Evolutionary conservation across 92 coral and sea anemone species (phyloP).

Genomic region (Parazoanthus swiftii): DNA sequence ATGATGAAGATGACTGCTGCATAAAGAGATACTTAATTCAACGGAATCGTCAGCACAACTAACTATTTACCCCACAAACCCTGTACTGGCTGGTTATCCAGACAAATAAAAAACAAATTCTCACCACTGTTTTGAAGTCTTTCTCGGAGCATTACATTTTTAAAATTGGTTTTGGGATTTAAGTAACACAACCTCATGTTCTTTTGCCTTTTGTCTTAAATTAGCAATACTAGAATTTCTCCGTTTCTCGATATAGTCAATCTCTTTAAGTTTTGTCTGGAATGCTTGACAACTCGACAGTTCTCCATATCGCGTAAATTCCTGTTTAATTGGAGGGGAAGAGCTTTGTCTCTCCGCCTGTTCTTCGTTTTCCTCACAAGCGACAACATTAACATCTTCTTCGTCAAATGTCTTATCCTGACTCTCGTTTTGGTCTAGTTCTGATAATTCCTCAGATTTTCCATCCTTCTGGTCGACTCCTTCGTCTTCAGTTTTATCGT

Average conservation of each 20-base stretch:
- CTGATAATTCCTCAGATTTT: slow-evolving; percentile 16
- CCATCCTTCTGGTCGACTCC: slow-evolving; percentile 34
- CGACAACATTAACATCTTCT: slow-evolving; percentile 20
- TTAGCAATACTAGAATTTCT: slow-evolving; percentile 83
- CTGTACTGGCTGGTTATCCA: not conserved
- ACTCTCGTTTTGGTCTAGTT: slow-evolving; percentile 21
- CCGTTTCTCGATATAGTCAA: slow-evolving; percentile 67
- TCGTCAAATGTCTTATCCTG: not conserved
- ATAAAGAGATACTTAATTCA: not conserved
- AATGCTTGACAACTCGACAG: slow-evolving; percentile 23
- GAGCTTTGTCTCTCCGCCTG: slow-evolving; percentile 15
- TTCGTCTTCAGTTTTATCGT: slow-evolving; percentile 53
- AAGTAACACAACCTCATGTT: slow-evolving; percentile 71
- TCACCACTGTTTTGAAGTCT: not conserved
- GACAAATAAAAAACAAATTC: not conserved
- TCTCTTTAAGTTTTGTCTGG: slow-evolving; percentile 43
- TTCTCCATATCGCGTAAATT: slow-evolving; percentile 45
- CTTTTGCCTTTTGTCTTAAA: slow-evolving; percentile 77
- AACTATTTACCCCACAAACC: not conserved
- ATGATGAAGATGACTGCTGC: no score
- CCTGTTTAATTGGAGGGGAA: slow-evolving; percentile 58
- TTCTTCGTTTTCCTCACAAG: slow-evolving; percentile 30
- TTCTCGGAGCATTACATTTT: not conserved
- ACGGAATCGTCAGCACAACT: no score
- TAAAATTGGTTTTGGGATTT: slow-evolving; percentile 35